Percentiles rank a stretch among this genome's conserved stretches.
phyloP scores from a whole-genome alignment of 1,140 invertebrate species.

The Steinernema feltiae region DNA sequence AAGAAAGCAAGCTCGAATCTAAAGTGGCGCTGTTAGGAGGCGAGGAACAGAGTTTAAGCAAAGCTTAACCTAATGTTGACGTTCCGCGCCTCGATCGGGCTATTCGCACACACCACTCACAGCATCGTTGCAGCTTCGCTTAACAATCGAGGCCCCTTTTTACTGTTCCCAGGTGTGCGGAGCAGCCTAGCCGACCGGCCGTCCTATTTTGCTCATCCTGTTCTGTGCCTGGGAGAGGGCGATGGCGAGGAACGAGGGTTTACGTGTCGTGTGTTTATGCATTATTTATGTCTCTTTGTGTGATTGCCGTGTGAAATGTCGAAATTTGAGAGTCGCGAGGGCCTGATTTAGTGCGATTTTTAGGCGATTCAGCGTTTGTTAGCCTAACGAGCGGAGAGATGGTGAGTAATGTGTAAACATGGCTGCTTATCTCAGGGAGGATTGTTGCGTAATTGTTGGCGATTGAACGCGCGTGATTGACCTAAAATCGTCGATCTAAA shows the following conservation, averaged over 20 bases:
- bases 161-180: background rate
- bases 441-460: too few species aligned
- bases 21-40: background rate
- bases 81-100: background rate
- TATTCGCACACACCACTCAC: too few species aligned
- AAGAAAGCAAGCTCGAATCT: background rate
- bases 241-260: background rate
- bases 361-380: background rate
- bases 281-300: constrained; percentile 5
- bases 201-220: too few species aligned
- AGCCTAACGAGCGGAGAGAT: too few species aligned
- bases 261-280: background rate
- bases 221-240: background rate
- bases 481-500: too few species aligned
- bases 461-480: too few species aligned
- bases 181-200: background rate
- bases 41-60: background rate
- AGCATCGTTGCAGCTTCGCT: background rate
- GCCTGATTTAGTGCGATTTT: background rate
- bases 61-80: background rate
- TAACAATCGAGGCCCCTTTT: background rate
- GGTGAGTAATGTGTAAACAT: too few species aligned
- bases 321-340: background rate
- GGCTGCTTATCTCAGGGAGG: too few species aligned
- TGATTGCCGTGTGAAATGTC: background rate